Evolutionary conservation across 2,113 vertebrate genomes (phyloP).

Genomic region (Epinephelus moara): DNA sequence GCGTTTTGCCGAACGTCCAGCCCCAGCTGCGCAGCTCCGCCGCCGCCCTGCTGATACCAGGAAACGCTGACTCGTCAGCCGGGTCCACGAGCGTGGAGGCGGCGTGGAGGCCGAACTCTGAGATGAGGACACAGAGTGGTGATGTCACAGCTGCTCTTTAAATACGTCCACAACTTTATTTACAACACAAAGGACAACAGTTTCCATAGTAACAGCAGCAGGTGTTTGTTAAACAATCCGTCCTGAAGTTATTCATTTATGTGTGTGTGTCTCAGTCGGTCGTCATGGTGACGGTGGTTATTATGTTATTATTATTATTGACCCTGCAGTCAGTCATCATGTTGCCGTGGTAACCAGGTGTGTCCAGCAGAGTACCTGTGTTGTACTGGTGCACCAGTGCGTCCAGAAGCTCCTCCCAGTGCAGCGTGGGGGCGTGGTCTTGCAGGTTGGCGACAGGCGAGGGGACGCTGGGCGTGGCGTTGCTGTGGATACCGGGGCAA

Average conservation of each 20-base stretch:
- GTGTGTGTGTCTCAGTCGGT: too few species aligned
- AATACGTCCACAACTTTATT: too few species aligned
- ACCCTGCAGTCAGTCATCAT: too few species aligned
- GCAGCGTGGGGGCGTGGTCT: conserved; percentile 89
- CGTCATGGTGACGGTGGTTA: too few species aligned
- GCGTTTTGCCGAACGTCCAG: conserved; percentile 94
- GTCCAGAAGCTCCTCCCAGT: conserved; percentile 85
- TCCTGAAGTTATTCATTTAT: too few species aligned
- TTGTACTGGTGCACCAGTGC: conserved; percentile 88
- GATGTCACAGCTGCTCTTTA: too few species aligned
- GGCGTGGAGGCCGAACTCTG: conserved; percentile 81
- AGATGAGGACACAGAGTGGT: neutral
- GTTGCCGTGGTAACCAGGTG: too few species aligned
- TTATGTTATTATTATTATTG: too few species aligned
- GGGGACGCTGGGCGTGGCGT: conserved; percentile 92
- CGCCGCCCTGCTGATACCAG: conserved; percentile 85
- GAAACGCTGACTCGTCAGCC: conserved; percentile 85
- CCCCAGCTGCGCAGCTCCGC: conserved; percentile 90
- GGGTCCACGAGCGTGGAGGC: conserved; percentile 85
- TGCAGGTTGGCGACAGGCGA: conserved; percentile 89
- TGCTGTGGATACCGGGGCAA: conserved; percentile 88
- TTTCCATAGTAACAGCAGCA: too few species aligned
- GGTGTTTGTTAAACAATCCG: too few species aligned
- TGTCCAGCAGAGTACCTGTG: conserved; percentile 41
- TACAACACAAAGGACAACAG: too few species aligned